Conservation (phyloP, 2,888 invertebrate genomes). For the Chloromyia formosa region DNA sequence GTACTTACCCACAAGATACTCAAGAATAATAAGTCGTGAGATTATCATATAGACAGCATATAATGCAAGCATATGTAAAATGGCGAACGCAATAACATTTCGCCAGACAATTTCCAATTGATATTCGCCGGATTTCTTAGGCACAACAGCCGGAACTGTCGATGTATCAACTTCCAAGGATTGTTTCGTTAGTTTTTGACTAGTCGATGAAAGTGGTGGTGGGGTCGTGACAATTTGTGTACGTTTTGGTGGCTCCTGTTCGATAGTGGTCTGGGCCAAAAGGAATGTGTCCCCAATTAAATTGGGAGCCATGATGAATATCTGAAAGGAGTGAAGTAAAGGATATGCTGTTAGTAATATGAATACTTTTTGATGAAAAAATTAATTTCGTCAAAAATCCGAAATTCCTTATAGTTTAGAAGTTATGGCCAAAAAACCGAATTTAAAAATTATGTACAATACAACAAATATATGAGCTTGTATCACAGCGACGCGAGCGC, state of each 20-base stretch:
- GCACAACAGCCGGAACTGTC: background rate
- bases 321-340: slow-evolving; percentile 21
- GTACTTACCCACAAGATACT: slow-evolving; percentile 65
- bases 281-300: slow-evolving; percentile 70
- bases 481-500: too few species aligned
- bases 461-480: too few species aligned
- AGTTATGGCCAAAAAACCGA: too few species aligned
- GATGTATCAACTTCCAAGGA: slow-evolving; percentile 31
- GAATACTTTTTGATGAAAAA: too few species aligned
- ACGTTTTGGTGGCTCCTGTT: slow-evolving; percentile 35
- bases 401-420: too few species aligned
- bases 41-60: slow-evolving; percentile 69
- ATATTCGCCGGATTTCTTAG: slow-evolving; percentile 45
- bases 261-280: slow-evolving; percentile 63
- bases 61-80: slow-evolving; percentile 73
- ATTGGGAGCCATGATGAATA: slow-evolving; percentile 70
- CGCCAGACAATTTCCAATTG: slow-evolving; percentile 81
- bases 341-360: background rate
- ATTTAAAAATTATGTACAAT: too few species aligned
- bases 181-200: slow-evolving; percentile 37
- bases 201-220: slow-evolving; percentile 14
- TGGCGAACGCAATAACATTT: slow-evolving; percentile 77
- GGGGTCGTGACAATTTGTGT: background rate
- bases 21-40: slow-evolving; percentile 58
- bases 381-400: too few species aligned